Evolutionary conservation across 2,888 invertebrate genomes (phyloP).

Genomic region (Campoplex nolae): DNA sequence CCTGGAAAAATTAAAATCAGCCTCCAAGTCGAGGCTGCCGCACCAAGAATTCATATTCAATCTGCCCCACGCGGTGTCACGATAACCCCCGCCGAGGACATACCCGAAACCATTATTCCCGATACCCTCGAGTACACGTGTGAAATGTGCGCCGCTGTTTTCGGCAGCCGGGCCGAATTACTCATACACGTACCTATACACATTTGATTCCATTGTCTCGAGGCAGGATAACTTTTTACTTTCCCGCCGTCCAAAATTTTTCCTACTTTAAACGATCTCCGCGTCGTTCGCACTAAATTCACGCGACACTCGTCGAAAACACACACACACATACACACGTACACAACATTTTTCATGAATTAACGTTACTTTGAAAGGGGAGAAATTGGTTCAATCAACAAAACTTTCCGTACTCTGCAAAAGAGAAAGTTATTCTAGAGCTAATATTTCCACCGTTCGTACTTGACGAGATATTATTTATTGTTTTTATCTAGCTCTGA

Average conservation of each 20-base stretch:
- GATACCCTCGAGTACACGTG: conserved; percentile 89
- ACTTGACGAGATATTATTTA: neutral
- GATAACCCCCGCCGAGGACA: conserved; percentile 81
- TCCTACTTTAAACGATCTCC: neutral
- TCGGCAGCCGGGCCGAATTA: conserved; percentile 90
- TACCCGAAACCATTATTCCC: conserved; percentile 85
- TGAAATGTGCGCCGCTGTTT: conserved; percentile 93
- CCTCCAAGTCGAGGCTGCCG: conserved; percentile 81
- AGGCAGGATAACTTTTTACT: conserved; percentile 40
- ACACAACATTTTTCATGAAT: neutral
- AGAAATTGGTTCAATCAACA: neutral
- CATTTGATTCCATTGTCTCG: conserved; percentile 87
- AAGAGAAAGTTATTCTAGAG: neutral
- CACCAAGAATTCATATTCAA: conserved; percentile 54
- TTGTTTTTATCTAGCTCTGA: neutral
- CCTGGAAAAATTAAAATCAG: conserved; percentile 78
- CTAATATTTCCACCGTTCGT: neutral
- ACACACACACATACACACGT: neutral
- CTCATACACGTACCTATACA: conserved; percentile 93
- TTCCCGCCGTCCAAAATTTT: conserved; percentile 5
- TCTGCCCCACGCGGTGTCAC: conserved; percentile 35
- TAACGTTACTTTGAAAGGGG: conserved; percentile 3
- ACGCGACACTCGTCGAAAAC: neutral
- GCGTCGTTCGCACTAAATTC: conserved; percentile 25
- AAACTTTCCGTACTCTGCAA: neutral